Percentiles rank a stretch among this genome's conserved stretches.
These are phyloP conservation scores for Ricordea florida DNA, from an alignment of 92 coral and sea anemone species.

Conservation along the genomic window DNA sequence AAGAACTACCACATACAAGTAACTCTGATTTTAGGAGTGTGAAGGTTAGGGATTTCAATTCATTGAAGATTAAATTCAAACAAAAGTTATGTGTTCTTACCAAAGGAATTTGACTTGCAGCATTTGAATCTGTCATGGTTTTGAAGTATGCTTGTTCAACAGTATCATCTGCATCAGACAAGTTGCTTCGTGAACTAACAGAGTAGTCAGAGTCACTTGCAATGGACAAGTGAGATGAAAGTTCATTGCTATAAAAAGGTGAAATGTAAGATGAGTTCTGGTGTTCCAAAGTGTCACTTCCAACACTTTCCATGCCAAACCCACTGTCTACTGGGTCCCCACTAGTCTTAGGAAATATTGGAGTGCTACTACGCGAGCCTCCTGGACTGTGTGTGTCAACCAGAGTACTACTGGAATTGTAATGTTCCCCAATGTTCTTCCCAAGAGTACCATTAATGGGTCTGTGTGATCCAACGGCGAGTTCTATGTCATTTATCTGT, in stretches of 20 bases:
- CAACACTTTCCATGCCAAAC: constrained; percentile 73
- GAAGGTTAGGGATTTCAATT: not conserved
- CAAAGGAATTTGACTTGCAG: constrained; percentile 26
- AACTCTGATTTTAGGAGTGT: too few species aligned
- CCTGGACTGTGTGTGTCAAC: constrained; percentile 57
- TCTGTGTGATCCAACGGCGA: constrained; percentile 21
- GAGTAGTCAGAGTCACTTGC: constrained; percentile 75
- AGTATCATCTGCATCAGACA: constrained; percentile 73
- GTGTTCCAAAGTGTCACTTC: constrained; percentile 60
- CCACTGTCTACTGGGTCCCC: constrained; percentile 76
- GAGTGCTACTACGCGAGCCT: constrained; percentile 42
- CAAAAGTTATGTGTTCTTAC: constrained; percentile 48
- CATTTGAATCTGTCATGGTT: constrained; percentile 75
- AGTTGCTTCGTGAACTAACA: constrained; percentile 58
- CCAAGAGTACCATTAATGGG: constrained; percentile 38
- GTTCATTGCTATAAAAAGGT: constrained; percentile 9
- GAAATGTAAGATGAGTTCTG: constrained; percentile 51
- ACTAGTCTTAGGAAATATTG: not conserved
- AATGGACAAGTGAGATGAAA: constrained; percentile 33
- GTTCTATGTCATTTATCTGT: constrained; percentile 55
- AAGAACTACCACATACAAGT: too few species aligned
- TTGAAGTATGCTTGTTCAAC: constrained; percentile 80
- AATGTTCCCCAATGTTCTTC: constrained; percentile 63
- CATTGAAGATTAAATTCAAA: not conserved
- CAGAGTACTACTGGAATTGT: constrained; percentile 70